Evolutionary conservation across 2,888 invertebrate species (phyloP), one percentile per base, ranked within the genome.

Genomic region (Anodontia alba): DNA sequence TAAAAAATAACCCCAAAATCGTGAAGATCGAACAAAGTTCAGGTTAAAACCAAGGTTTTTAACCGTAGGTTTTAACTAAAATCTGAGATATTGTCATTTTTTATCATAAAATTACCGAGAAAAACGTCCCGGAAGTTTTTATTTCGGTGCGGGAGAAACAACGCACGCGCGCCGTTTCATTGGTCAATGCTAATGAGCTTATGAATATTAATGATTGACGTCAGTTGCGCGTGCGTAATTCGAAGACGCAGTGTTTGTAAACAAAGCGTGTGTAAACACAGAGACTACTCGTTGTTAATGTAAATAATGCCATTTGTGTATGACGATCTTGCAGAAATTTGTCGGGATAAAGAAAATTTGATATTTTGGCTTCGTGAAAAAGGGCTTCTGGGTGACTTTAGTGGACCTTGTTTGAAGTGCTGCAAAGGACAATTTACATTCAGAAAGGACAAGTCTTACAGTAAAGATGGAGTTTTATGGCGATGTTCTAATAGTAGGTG

Each of bases 311-410:
- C 62, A n/a, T 33, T 62, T 33, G 62, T 62, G 29, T 33, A 62
- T 20, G n/a, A n/a, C n/a, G 62, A 62, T 62, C 33, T 62, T 2
- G 62, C 62, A 31, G 62, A 62, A 57, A 57, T 57, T 8, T 62
- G 62, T 62, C 12, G 62, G 5, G 5, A 31, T 33, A 33, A 33
- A 33, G 33, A 62, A 17, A 33, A 33, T 29, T 57, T 57, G 29
- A 33, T 62, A 62, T 12, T 17, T 31, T 62, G 62, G 62, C 33
- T 62, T 2, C 62, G 62, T 33, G 62, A 62, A 33, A 57, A 62
- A 62, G 62, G 33, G 62, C 62, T 62, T 5, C 62, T 62, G 31
- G 62, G 62, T 5, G 62, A 33, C 17, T 62, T 62, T 33, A 33
- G 62, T 62, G 62, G 62, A 20, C 33, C 33, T 7, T 57, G 62